Percentiles rank a stretch among this genome's conserved stretches.
Conservation (phyloP, 2,888 invertebrate genomes). For the Diogma glabrata region DNA sequence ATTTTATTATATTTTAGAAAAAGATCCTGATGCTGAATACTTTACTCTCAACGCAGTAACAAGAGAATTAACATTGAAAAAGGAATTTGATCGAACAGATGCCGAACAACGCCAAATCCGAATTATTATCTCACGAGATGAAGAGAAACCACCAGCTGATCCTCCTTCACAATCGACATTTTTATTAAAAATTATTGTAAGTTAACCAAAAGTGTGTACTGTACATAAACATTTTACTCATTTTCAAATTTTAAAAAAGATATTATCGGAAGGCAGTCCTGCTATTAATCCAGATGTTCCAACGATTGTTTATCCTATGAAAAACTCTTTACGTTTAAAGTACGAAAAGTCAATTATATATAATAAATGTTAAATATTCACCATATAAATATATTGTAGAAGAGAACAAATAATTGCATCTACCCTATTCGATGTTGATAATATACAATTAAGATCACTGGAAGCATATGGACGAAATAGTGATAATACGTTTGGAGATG, state of each 20-base stretch:
- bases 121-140: conserved; percentile 41
- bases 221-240: not conserved
- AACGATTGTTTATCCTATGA: not conserved
- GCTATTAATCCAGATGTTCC: not conserved
- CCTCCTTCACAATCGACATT: conserved; percentile 28
- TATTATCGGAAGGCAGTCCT: not conserved
- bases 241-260: not conserved
- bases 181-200: conserved; percentile 39
- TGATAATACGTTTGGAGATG: not conserved
- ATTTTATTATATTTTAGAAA: conserved; percentile 16
- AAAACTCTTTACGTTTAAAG: not conserved
- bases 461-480: not conserved
- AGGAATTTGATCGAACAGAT: conserved; percentile 38
- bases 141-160: conserved; percentile 22
- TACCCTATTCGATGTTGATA: not conserved
- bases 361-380: not conserved
- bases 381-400: not conserved
- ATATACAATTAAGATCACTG: not conserved
- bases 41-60: conserved; percentile 30
- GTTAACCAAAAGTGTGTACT: conserved; percentile 7
- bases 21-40: conserved; percentile 16
- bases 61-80: conserved; percentile 33
- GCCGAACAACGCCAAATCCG: conserved; percentile 33
- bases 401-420: not conserved
- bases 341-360: not conserved